phyloP scores from a whole-genome alignment of 92 coral and sea anemone genomes.

The Palythoa caribaeorum region DNA sequence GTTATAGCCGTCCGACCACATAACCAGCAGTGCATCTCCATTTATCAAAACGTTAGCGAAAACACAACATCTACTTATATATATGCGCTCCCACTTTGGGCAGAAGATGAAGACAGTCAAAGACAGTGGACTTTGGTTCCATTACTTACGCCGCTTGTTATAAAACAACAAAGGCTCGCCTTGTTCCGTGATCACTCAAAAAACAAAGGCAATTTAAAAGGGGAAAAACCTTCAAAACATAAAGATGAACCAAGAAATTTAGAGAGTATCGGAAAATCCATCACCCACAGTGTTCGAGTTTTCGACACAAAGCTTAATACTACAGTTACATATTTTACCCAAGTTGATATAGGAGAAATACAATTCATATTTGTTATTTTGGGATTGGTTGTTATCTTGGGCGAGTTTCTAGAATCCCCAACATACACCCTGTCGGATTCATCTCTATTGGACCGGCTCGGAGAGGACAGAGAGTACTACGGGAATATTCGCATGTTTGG shows the following conservation, averaged over 20 bases:
- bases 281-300: conserved; percentile 30
- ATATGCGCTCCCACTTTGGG: conserved; percentile 38
- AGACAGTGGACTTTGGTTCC: conserved; percentile 45
- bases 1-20: conserved; percentile 74
- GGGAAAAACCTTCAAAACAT: background rate
- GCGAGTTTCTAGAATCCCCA: conserved; percentile 94
- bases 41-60: conserved; percentile 64
- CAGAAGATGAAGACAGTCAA: background rate
- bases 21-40: conserved; percentile 64
- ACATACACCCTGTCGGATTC: conserved; percentile 91
- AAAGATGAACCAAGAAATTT: background rate
- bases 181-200: background rate
- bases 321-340: conserved; percentile 58
- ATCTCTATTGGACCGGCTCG: conserved; percentile 86
- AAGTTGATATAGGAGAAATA: conserved; percentile 68
- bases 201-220: background rate
- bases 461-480: conserved; percentile 81
- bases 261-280: conserved; percentile 12
- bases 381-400: conserved; percentile 75
- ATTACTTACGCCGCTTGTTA: background rate
- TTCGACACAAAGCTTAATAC: conserved; percentile 42
- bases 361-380: conserved; percentile 72
- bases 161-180: background rate
- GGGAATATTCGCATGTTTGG: conserved; percentile 94
- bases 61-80: conserved; percentile 42